Conservation (phyloP, 2,888 invertebrate genomes). For the Cantharis rufa region DNA sequence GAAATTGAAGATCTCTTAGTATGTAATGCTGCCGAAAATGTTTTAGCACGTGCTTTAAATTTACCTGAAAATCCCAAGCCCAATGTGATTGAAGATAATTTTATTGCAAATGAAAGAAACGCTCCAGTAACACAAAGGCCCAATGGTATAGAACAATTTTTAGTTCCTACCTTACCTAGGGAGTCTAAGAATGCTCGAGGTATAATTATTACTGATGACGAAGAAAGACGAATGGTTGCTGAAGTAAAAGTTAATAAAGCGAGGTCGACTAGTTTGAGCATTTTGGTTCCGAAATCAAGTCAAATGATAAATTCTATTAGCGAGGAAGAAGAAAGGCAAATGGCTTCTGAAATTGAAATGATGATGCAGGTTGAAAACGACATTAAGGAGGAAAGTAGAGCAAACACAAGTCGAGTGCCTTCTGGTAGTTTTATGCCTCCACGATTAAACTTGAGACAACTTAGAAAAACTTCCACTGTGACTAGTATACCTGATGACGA, state of each 20-base stretch:
- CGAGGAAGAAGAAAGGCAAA: conserved; percentile 34
- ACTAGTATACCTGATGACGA: background rate
- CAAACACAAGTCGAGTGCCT: background rate
- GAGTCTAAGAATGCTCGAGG: background rate
- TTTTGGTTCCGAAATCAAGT: background rate
- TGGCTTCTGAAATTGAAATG: conserved; percentile 40
- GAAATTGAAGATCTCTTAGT: conserved; percentile 68
- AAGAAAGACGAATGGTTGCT: background rate
- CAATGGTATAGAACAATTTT: background rate
- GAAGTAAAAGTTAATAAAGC: background rate
- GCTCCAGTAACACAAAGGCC: background rate
- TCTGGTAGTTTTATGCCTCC: background rate
- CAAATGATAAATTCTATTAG: background rate
- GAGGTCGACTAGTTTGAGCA: background rate
- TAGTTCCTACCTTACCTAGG: background rate
- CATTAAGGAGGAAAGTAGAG: conserved; percentile 17
- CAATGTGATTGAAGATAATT: conserved; percentile 37
- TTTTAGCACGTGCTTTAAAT: conserved; percentile 64
- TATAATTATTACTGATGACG: background rate
- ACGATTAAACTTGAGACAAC: background rate
- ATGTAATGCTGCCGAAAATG: conserved; percentile 64
- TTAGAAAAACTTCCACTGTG: background rate
- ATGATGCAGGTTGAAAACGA: conserved; percentile 7
- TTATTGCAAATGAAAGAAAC: background rate
- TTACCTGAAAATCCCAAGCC: conserved; percentile 59